Base-by-base conservation (phyloP, 2,113 vertebrate species). In the Melanotaenia duboulayi region DNA sequence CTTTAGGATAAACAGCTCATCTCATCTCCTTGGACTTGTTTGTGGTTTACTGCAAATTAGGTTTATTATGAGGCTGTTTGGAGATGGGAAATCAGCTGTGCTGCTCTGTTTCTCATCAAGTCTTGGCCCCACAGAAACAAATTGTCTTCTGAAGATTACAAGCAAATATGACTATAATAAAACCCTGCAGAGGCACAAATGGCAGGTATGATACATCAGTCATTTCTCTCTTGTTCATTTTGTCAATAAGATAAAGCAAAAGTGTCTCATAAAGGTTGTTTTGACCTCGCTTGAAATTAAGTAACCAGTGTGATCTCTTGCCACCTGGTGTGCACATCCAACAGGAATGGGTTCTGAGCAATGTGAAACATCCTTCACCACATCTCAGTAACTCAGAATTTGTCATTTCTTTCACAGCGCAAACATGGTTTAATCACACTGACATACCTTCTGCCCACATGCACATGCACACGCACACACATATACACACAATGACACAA, bases 321-420 rank as follows among this genome's bases (percentile, higher is more conserved):
- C 39, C 65, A 52, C 51, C 65, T 63, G 66, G 35, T 37, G 55
- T 32, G 28, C 17, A n/a, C 44, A 48, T 14, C 4, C 6, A 19
- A n/a, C 17, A 32, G 57, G 22, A 70, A 67, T 74, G 28, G 67
- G 19, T 32, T 63, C 37, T 65, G 56, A 16, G 12, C 64, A 59
- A 37, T 14, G 46, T 7, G 9, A 81, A 57, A 51, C 3, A 16
- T 44, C 5, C 32, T 35, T 44, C 16, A 44, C 16, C 12, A 16
- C 42, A 44, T 12, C 42, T 17, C 19, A 19, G 44, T n/a, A 19
- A 19, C 19, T 48, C 44, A 48, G 11, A 49, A 54, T 42, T 39
- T 60, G 76, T 71, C 72, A 46, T 80, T 82, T 67, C 12, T 71
- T 65, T 48, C 25, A 57, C 44, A 75, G 46, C 22, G 46, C 17